Conservation (phyloP, 2,888 invertebrate genomes). For the Lysandra coridon region DNA sequence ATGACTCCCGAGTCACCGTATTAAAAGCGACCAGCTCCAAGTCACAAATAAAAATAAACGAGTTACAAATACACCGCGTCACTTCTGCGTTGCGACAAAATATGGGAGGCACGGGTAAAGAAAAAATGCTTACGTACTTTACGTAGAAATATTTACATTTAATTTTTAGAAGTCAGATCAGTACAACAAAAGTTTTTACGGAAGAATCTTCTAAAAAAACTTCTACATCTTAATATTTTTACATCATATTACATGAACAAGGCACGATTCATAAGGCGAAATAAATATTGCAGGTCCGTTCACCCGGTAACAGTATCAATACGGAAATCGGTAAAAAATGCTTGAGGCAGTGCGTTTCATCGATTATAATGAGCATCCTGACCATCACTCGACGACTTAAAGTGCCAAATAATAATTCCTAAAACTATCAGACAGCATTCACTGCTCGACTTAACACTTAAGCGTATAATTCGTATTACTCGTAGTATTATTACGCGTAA, state of each 20-base stretch:
- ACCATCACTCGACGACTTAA: constrained; percentile 49
- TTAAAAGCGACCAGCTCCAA: constrained; percentile 6
- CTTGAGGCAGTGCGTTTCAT: constrained; percentile 55
- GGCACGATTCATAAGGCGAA: constrained; percentile 59
- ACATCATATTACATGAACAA: constrained; percentile 23
- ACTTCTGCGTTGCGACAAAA: not conserved
- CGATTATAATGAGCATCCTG: constrained; percentile 75
- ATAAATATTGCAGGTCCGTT: constrained; percentile 42
- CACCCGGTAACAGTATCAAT: constrained; percentile 33
- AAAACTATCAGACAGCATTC: constrained; percentile 47
- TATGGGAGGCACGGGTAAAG: not conserved
- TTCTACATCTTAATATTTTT: constrained; percentile 19
- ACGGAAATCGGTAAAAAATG: constrained; percentile 42
- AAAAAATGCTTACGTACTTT: constrained; percentile 13
- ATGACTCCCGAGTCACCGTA: not conserved
- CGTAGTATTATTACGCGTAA: constrained; percentile 55
- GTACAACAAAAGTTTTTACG: not conserved
- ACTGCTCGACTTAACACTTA: constrained; percentile 50
- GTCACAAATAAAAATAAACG: constrained; percentile 10
- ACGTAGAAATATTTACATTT: constrained; percentile 24
- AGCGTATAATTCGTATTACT: constrained; percentile 54
- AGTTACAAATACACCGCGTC: not conserved
- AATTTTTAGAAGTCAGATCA: constrained; percentile 9
- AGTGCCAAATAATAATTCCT: constrained; percentile 45
- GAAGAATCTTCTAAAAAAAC: not conserved